Evolutionary conservation across 2,888 invertebrate genomes (phyloP), one percentile per base, ranked within the genome.

Genomic region (Ceriagrion tenellum): DNA sequence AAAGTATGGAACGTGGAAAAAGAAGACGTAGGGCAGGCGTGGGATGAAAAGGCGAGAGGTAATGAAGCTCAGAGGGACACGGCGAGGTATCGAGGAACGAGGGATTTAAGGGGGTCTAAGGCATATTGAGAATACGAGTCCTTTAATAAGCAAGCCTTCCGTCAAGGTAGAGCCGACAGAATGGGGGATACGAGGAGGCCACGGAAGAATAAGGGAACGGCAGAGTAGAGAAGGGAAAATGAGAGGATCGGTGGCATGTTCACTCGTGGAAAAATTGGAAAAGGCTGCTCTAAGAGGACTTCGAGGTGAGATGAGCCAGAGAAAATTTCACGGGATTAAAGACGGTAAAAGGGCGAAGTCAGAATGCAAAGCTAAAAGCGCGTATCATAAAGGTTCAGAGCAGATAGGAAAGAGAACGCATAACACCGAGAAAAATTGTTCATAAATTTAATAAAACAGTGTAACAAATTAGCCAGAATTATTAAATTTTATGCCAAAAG

Each of bases 11-110:
- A 35, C 16, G n/a, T 12, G 30, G 81, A 18, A 26, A 81, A 35
- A 91, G 90, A 47, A 40, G 40, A 35, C 12, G 30, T 55, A 93
- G 13, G 23, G 18, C 16, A 1, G 55, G 95, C 8, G 69, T 59
- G 69, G 95, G 69, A 63, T 40, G n/a, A 35, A 55, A n/a, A 56
- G 63, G 69, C 23, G 13, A 55, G 88, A 59, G 63, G 55, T 47
- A 81, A 95, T 30, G 95, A 95, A 30, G n/a, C 55, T 63, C 47
- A 2, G 59, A 63, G 63, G 63, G 35, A n/a, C 95, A 95, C 26
- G 95, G n/a, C 10, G 95, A 59, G 47, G 26, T 47, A 88, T 81
- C 35, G 81, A 81, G 26, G 81, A 35, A 81, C n/a, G 35, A 81
- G 16, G 81, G 30, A 1, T 30, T 47, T 47, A 47, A 47, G 47